A percentile compares a stretch with the other conserved stretches of the same genome.
phyloP scores from a whole-genome alignment of 1,140 invertebrate genomes.

The Drosophila paulistorum region DNA sequence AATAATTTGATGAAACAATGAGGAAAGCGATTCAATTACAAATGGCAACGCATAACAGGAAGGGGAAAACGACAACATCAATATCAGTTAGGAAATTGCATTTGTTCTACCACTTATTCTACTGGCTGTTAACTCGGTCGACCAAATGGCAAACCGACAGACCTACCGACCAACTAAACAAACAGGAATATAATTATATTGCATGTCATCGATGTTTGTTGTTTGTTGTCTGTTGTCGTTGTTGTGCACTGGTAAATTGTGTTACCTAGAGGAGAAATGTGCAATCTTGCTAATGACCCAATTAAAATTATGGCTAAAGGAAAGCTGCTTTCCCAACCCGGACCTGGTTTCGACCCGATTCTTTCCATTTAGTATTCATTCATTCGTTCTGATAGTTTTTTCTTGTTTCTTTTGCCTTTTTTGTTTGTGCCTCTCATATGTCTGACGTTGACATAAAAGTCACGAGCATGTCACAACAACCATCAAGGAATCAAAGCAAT shows the following conservation, averaged over 20 bases:
- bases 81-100: slow-evolving; percentile 24
- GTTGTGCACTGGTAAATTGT: slow-evolving; percentile 19
- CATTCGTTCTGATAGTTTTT: neutral
- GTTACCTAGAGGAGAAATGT: slow-evolving; percentile 11
- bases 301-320: slow-evolving; percentile 31
- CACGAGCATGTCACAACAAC: slow-evolving; percentile 24
- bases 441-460: slow-evolving; percentile 24
- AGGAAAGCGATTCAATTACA: neutral
- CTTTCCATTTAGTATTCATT: slow-evolving; percentile 1
- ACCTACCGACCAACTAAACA: slow-evolving; percentile 7
- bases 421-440: slow-evolving; percentile 7
- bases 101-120: neutral
- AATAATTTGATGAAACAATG: neutral
- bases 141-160: neutral
- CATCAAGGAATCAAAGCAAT: slow-evolving; percentile 16
- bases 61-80: neutral
- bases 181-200: slow-evolving; percentile 27
- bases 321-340: slow-evolving; percentile 15
- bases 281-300: slow-evolving; percentile 31
- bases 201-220: neutral
- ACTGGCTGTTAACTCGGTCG: neutral
- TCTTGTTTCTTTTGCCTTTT: neutral
- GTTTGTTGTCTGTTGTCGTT: too few species aligned
- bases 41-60: neutral
- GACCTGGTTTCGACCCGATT: slow-evolving; percentile 7